Conservation (phyloP, 2,113 vertebrate species). For the Coptodon bakossiorum region DNA sequence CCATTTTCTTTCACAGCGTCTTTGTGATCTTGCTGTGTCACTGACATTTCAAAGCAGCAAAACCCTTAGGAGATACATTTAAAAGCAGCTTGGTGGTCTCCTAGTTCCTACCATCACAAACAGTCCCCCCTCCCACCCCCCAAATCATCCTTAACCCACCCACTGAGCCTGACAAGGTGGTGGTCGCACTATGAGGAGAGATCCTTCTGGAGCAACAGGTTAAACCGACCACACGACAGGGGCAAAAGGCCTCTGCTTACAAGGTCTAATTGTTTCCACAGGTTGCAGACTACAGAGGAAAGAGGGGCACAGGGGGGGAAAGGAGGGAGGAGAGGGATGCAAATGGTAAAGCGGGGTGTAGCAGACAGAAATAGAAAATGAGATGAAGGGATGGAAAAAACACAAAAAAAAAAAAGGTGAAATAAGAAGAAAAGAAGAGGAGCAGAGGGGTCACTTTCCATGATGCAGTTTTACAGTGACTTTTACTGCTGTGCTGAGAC, state of each 20-base stretch:
- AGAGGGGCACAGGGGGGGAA: not conserved
- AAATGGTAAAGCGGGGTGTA: not conserved
- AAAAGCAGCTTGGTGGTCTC: constrained; percentile 54
- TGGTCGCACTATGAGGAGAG: constrained; percentile 37
- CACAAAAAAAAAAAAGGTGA: not conserved
- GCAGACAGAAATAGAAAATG: not conserved
- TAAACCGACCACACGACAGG: constrained; percentile 62
- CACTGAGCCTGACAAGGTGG: constrained; percentile 42
- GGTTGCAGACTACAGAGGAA: constrained; percentile 56
- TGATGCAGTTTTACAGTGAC: constrained; percentile 57
- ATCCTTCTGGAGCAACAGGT: constrained; percentile 56
- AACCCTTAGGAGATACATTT: constrained; percentile 15
- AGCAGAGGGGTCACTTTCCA: constrained; percentile 35
- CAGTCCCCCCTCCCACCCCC: not conserved
- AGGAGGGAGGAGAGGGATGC: constrained; percentile 13
- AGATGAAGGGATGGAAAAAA: constrained; percentile 16
- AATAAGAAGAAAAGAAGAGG: not conserved
- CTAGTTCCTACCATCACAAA: constrained; percentile 23
- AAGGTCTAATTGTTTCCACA: constrained; percentile 72
- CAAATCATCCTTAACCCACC: constrained; percentile 51
- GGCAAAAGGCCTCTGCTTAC: constrained; percentile 49
- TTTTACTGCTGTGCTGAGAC: constrained; percentile 55
- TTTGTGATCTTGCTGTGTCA: not conserved
- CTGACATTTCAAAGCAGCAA: not conserved
- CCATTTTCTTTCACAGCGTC: not conserved